Base-by-base conservation (phyloP, 2,888 invertebrate genomes). In the Stegophylla sp. region DNA sequence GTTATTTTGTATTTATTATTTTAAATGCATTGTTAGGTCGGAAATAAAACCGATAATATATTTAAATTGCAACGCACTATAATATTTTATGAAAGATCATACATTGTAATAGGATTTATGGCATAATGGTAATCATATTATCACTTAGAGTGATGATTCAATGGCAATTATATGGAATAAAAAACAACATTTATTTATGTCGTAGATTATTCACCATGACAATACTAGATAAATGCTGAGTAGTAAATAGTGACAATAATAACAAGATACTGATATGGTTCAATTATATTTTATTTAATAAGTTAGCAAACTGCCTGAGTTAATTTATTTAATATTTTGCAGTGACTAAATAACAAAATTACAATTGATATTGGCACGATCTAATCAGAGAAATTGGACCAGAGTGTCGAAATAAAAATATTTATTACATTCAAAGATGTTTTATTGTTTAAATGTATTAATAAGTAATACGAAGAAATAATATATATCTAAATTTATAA, bases 221-320 rank as follows among this genome's bases (percentile, higher is more conserved):
- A 2, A 20, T 56, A 2, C 0, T n/a, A 20, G 56, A 56, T 56
- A 56, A 56, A 56, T 20, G 23, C 56, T 23, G 56, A 56, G 20
- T 45, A 56, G 56, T 56, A 20, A 23, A 7, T 56, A 12, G 20
- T 56, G 23, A 56, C 23, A 56, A 56, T 56, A 56, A 56, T 56
- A 3, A 56, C 23, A 20, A 56, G 56, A 20, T 56, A 56, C 7
- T 7, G 7, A 34, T 34, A 7, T 34, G 20, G 12, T 9, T 20
- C 20, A 56, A 56, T 56, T 56, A 56, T 56, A n/a, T n/a, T n/a
- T 56, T 10, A 56, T 56, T 56, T 56, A 56, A 56, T 23, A 20
- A 56, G 23, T 56, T 56, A 9, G 20, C 53, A 56, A 10, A 23
- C 56, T 56, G 1, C 10, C 1, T 12, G 20, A 56, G 20, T 56